phyloP scores from a whole-genome alignment of 2,797 vertebrate genomes.

The Pseudochirops corinnae region DNA sequence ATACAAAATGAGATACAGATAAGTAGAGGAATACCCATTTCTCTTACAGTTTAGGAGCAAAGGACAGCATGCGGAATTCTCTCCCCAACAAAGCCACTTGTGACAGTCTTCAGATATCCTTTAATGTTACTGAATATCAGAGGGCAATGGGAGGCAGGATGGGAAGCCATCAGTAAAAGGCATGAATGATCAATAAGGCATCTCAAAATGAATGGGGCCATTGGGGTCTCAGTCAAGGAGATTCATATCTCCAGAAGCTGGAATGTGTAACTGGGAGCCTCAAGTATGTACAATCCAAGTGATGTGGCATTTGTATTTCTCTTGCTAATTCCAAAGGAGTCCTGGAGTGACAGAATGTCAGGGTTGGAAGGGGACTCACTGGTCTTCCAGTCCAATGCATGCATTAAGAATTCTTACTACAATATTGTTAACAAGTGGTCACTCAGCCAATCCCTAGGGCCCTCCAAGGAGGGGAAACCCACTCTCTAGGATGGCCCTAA shows the following conservation, averaged over 20 bases:
- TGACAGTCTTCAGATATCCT: conserved; percentile 57
- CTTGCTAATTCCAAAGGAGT: background rate
- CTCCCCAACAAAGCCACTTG: conserved; percentile 59
- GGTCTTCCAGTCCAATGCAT: background rate
- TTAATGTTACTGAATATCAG: conserved; percentile 66
- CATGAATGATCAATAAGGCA: conserved; percentile 55
- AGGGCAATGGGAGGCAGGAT: conserved; percentile 67
- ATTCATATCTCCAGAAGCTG: background rate
- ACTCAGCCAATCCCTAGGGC: background rate
- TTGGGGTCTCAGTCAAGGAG: background rate
- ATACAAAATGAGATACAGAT: conserved; percentile 61
- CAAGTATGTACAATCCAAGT: background rate
- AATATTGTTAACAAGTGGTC: background rate
- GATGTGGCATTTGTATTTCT: rapidly evolving
- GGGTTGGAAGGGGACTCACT: background rate
- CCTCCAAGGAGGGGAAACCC: background rate
- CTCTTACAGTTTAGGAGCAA: conserved; percentile 58
- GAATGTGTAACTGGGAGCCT: rapidly evolving
- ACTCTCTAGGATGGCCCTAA: background rate
- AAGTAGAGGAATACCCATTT: conserved; percentile 75
- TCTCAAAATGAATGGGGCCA: conserved; percentile 49
- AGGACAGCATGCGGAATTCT: conserved; percentile 57
- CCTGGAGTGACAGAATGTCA: background rate
- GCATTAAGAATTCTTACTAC: background rate
- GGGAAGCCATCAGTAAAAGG: conserved; percentile 40